Evolutionary conservation across 2,113 vertebrate species (phyloP), one percentile per base, ranked within the genome.

Genomic region (Melanostigma gelatinosum): DNA sequence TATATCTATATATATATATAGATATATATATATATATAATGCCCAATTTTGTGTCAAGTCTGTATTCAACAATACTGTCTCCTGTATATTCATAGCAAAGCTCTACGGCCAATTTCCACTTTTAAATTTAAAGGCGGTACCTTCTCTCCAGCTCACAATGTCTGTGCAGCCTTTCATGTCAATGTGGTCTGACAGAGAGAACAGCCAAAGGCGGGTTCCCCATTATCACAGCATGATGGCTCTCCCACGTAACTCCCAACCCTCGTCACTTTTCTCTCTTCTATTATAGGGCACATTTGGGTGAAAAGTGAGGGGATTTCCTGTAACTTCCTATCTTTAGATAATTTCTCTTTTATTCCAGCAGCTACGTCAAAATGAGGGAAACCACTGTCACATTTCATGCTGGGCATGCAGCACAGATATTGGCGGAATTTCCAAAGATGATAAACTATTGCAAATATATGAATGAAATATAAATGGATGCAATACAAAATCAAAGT

Each of bases 211-310:
- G 72, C 77, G n/a, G 46, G 38, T 42, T 80, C 44, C n/a, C 81
- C 40, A 80, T 91, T 85, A 86, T 87, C 81, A 67, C 85, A 87
- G 82, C 67, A 8, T 46, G 88, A 80, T 42, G 67, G 27, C 79
- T 85, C 85, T 83, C 89, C 85, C 76, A 89, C 72, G 8, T 82
- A 62, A n/a, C 67, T 71, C 79, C 73, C 78, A 87, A 1, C 74
- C 32, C 54, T 63, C 62, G 3, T 36, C 62, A 15, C 15, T 62
- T 83, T 72, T 64, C 24, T 69, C 78, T 88, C 58, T 46, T 84
- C 62, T 81, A 80, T 90, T 88, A 82, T 88, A 79, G 6, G 29
- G 52, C 50, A 58, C 40, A 44, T 71, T 84, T 86, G 73, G 91
- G 91, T 60, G 80, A 73, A 80, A 71, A 71, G 54, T 65, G 68